Conservation (phyloP, 2,113 vertebrate genomes). For the Onychorhynchus coronatus region DNA sequence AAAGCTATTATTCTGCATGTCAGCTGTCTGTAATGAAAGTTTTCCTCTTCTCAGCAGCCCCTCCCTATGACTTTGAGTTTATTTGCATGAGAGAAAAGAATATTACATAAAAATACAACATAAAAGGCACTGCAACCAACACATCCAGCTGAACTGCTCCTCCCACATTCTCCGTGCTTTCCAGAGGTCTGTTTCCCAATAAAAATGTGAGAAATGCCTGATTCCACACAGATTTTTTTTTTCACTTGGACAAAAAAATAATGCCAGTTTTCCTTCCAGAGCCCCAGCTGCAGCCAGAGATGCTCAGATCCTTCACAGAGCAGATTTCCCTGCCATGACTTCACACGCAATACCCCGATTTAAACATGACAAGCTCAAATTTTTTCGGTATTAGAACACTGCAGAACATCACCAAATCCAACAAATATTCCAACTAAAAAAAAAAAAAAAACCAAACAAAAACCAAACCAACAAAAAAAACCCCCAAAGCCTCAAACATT, state of each 20-base stretch:
- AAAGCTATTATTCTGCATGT: slow-evolving; percentile 14
- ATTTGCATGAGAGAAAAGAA: slow-evolving; percentile 16
- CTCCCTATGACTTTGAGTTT: slow-evolving; percentile 16
- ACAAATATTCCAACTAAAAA: not conserved
- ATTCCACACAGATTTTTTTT: not conserved
- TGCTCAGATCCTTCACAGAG: not conserved
- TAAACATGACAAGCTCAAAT: not conserved
- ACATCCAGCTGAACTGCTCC: not conserved
- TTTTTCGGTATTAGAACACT: not conserved
- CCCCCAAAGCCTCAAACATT: not conserved
- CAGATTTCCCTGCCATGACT: not conserved
- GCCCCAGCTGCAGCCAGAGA: not conserved
- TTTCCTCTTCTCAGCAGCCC: slow-evolving; percentile 4
- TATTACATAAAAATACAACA: slow-evolving; percentile 1
- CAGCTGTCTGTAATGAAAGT: slow-evolving; percentile 37
- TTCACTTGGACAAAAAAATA: not conserved
- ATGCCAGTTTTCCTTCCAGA: rapidly evolving
- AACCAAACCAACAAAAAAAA: too few species aligned
- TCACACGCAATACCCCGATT: not conserved
- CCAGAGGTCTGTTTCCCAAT: not conserved
- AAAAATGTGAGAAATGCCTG: not conserved
- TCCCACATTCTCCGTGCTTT: not conserved
- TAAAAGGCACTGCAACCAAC: not conserved
- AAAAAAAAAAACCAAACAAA: not conserved
- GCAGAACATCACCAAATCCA: not conserved